Conservation (phyloP, 1,140 invertebrate species). For the Aphaenogaster rudis region DNA sequence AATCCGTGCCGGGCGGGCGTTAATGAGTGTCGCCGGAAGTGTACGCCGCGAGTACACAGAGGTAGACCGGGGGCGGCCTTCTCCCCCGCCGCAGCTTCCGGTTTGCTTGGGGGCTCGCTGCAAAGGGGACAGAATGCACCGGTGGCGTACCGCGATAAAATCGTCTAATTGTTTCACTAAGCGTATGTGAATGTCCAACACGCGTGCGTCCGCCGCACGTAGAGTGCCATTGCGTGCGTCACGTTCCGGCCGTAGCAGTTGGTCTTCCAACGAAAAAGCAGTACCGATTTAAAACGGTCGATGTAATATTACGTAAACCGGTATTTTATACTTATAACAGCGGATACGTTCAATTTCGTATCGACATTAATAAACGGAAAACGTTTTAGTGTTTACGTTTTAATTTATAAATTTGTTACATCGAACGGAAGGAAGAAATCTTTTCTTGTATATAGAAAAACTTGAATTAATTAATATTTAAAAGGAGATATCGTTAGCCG, state of each 20-base stretch:
- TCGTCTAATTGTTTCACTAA: conserved; percentile 87
- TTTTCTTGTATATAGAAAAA: too few relatives aligned
- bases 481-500: neutral
- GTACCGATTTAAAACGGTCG: conserved; percentile 27
- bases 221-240: conserved; percentile 64
- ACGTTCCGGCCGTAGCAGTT: conserved; percentile 42
- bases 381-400: neutral
- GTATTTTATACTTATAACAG: neutral
- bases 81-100: conserved; percentile 82
- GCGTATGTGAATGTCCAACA: conserved; percentile 85
- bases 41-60: conserved; percentile 62
- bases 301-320: neutral
- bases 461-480: conserved; percentile 1
- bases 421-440: neutral
- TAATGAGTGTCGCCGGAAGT: conserved; percentile 86
- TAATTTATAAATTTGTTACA: neutral
- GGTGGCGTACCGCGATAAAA: conserved; percentile 84
- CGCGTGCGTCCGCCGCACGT: conserved; percentile 57
- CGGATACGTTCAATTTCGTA: neutral
- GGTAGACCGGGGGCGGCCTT: conserved; percentile 49
- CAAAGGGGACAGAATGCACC: conserved; percentile 82
- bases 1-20: conserved; percentile 84
- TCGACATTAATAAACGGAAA: neutral
- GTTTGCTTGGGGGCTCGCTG: conserved; percentile 82
- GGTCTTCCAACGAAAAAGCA: conserved; percentile 50